A percentile compares a stretch with the other conserved stretches of the same genome.
phyloP scores from a whole-genome alignment of 2,888 invertebrate species.

The Argynnis bischoffii region DNA sequence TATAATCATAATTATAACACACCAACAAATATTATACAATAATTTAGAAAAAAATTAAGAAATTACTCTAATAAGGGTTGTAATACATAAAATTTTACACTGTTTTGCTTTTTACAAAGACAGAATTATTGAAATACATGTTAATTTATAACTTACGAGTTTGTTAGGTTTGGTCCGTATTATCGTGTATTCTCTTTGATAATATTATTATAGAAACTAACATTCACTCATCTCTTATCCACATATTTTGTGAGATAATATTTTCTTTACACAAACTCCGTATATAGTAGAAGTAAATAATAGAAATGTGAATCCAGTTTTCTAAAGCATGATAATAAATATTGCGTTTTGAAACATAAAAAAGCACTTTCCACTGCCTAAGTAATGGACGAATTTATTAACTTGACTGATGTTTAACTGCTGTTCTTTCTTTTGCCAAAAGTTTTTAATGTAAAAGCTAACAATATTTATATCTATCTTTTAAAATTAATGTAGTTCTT shows the following conservation, averaged over 20 bases:
- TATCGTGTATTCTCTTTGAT: too few relatives aligned
- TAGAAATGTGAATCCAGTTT: slow-evolving; percentile 6
- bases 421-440: slow-evolving; percentile 36
- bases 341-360: slow-evolving; percentile 9
- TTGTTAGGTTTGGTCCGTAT: too few relatives aligned
- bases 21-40: too few relatives aligned
- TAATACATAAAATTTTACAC: too few relatives aligned
- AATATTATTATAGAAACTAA: slow-evolving; percentile 7
- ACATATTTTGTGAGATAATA: slow-evolving; percentile 7
- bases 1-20: too few relatives aligned
- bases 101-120: too few relatives aligned
- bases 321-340: slow-evolving; percentile 9
- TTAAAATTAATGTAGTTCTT: background rate
- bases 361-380: slow-evolving; percentile 12
- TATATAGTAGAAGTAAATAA: slow-evolving; percentile 7
- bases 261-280: slow-evolving; percentile 3
- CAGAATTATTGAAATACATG: too few relatives aligned
- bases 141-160: too few relatives aligned
- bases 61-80: too few relatives aligned
- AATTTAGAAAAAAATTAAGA: too few relatives aligned
- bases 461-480: background rate
- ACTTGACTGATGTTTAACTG: slow-evolving; percentile 53
- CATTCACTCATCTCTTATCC: background rate
- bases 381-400: slow-evolving; percentile 55
- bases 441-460: slow-evolving; percentile 35